phyloP scores from a whole-genome alignment of 2,888 invertebrate species.

The Ditula angustiorana region DNA sequence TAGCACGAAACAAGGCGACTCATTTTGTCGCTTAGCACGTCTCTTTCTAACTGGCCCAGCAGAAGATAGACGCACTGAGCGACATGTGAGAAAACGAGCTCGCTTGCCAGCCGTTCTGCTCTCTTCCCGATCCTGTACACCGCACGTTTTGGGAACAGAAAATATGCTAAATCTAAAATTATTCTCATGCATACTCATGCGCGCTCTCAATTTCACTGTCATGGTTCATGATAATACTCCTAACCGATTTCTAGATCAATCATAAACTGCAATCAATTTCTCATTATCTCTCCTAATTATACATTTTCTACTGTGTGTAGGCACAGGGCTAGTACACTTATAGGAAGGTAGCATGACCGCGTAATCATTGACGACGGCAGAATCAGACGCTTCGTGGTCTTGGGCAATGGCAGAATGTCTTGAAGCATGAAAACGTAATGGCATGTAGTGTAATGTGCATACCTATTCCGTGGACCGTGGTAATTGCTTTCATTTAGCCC shows the following conservation, averaged over 20 bases:
- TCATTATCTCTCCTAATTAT: background rate
- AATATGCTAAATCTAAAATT: no score
- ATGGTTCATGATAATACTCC: background rate
- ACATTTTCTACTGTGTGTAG: background rate
- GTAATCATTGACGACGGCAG: conserved; percentile 31
- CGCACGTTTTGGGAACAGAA: no score
- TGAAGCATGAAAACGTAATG: conserved; percentile 69
- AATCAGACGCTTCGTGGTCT: conserved; percentile 50
- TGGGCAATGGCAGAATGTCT: conserved; percentile 56
- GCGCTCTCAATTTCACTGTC: background rate
- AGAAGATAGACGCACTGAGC: no score
- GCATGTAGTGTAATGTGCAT: conserved; percentile 56
- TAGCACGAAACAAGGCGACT: no score
- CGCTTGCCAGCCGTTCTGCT: no score
- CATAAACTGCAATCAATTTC: background rate
- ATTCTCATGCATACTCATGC: no score
- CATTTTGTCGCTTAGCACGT: no score
- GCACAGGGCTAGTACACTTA: conserved; percentile 1
- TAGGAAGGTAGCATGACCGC: conserved; percentile 20
- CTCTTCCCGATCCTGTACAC: no score
- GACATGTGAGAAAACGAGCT: no score
- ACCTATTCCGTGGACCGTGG: conserved; percentile 48
- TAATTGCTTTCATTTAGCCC: conserved; percentile 60
- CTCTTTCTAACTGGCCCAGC: no score
- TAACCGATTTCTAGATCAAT: conserved; percentile 5